These are phyloP conservation scores for Galaxea fascicularis DNA, from an alignment of 92 coral and sea anemone species.

Conservation along the genomic window DNA sequence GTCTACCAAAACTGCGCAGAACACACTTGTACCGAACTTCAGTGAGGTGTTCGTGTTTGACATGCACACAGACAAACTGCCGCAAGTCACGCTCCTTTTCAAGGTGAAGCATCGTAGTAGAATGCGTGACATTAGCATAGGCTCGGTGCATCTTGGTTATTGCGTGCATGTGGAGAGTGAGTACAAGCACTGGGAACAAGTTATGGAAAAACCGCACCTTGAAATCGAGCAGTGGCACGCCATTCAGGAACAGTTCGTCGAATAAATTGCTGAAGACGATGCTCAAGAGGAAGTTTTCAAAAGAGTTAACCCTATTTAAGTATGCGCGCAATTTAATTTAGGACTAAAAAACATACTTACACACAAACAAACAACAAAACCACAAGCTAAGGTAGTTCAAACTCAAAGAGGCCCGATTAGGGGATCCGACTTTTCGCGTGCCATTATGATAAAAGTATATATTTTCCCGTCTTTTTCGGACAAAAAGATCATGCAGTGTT, in stretches of 20 bases:
- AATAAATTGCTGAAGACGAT: neutral
- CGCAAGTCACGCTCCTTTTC: constrained; percentile 81
- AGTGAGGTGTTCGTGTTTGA: constrained; percentile 80
- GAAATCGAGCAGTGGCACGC: constrained; percentile 92
- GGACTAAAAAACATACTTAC: neutral
- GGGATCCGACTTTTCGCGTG: no score
- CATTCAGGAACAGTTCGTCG: constrained; percentile 58
- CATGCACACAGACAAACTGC: constrained; percentile 85
- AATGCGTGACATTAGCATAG: constrained; percentile 69
- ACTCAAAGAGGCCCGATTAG: no score
- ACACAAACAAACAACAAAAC: no score
- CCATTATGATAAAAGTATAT: no score
- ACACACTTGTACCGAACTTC: constrained; percentile 73
- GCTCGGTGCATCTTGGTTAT: constrained; percentile 90
- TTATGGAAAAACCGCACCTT: constrained; percentile 90
- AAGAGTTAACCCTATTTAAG: neutral
- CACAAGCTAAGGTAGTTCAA: no score
- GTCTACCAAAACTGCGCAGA: constrained; percentile 74
- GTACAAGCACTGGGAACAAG: constrained; percentile 97
- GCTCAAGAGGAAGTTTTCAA: neutral
- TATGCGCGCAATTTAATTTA: neutral
- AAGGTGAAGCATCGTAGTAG: constrained; percentile 83
- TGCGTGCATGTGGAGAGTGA: constrained; percentile 86
- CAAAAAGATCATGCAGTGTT: no score
- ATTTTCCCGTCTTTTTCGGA: no score